Base-by-base conservation (phyloP, 1,140 invertebrate species). In the Idris sp. region DNA sequence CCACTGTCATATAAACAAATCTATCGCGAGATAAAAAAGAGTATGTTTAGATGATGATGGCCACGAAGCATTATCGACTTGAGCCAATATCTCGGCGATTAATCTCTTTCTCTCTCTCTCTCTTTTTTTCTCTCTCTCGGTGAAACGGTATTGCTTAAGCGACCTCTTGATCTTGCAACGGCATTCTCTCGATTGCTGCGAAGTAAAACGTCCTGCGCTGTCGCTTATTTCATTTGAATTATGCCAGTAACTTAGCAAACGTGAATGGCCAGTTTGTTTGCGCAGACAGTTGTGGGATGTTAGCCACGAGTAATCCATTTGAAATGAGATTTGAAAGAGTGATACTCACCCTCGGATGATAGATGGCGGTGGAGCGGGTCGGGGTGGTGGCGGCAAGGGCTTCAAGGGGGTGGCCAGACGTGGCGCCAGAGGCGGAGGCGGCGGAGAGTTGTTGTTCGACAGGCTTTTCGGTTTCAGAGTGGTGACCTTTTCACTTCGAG, bases 391-490 rank as follows among this genome's bases (percentile, higher is more conserved):
- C 3, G 86, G 85, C 5, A 86, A 48, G 0, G 84, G 84, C 36
- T 87, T 88, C 9, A 81, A 67, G 0, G 81, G 79, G 4, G 77
- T 83, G 16, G 79, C 83, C 14, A 83, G 79, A 8, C 86, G 76
- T 2, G 86, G 86, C 4, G 83, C 86, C 3, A 88, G 51, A 15
- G 86, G 85, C 10, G 86, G 85, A 0, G 85, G 84, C 3, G 84
- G 79, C 8, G 83, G 64, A 0, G 81, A 79, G 18, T 72, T 81
- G 0, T 81, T 72, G 1, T 84, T 79, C 8, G 61, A 61, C 28
- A 83, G 80, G 30, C 72, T 62, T 54, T 81, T 83, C 31, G 79
- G 72, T 33, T 81, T 83, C 4, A 73, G 48, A 0, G 64, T 51
- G 1, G 13, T 30, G 1, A 14, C 31, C 36, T 74, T 74, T 38